Evolutionary conservation across 35 echinoderm and acorn worm species (phyloP), one percentile per base, ranked within the genome.

Genomic region (Strongylocentrotus purpuratus): DNA sequence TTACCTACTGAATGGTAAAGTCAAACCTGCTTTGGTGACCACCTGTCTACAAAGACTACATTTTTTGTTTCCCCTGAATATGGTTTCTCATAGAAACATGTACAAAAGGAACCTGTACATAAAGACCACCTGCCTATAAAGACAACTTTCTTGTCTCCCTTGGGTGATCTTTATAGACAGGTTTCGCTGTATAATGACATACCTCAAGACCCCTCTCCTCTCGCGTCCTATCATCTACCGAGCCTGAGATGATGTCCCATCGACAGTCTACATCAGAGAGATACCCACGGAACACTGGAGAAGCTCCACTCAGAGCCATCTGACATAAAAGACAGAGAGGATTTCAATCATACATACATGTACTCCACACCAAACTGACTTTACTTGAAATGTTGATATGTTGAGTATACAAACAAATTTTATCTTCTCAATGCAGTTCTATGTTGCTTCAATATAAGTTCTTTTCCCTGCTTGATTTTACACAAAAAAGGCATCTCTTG

Each of bases 121-220:
- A n/a, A n/a, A n/a, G n/a, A n/a, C n/a, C n/a, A n/a, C n/a, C n/a
- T n/a, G n/a, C n/a, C n/a, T n/a, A n/a, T n/a, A n/a, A n/a, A n/a
- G n/a, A n/a, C n/a, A n/a, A n/a, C n/a, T n/a, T n/a, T n/a, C n/a
- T n/a, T n/a, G n/a, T n/a, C n/a, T n/a, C n/a, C n/a, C n/a, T n/a
- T n/a, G n/a, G n/a, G n/a, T n/a, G n/a, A n/a, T n/a, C n/a, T n/a
- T n/a, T n/a, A n/a, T n/a, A n/a, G n/a, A n/a, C n/a, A n/a, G n/a
- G n/a, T n/a, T n/a, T n/a, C n/a, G n/a, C n/a, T n/a, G n/a, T 41
- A 41, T 41, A 41, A 41, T 41, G 35, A 41, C 0, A 41, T 95
- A 99, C 98, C 96, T 97, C 94, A 31, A 98, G 95, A 91, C 97
- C 97, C 46, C 95, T 95, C 41, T 99, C 98, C 85, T 99, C 98